Evolutionary conservation across 2,888 invertebrate species (phyloP).

Genomic region (Papilio demoleus): DNA sequence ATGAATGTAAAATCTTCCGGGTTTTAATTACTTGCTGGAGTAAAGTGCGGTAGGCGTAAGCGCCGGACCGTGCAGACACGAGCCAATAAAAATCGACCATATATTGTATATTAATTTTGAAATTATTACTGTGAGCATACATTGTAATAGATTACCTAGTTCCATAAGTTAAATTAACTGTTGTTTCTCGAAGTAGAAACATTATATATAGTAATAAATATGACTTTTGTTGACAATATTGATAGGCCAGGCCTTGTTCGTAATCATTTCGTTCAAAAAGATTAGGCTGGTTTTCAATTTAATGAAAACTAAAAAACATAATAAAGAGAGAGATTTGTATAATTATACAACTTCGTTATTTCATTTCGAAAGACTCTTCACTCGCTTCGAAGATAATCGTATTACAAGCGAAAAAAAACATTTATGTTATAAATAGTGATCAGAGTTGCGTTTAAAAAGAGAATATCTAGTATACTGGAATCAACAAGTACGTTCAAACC

Average conservation of each 20-base stretch:
- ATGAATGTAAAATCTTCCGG: constrained; percentile 77
- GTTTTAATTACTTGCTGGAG: constrained; percentile 63
- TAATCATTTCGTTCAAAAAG: too few species aligned
- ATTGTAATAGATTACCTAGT: neutral
- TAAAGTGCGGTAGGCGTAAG: constrained; percentile 40
- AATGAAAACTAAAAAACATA: too few species aligned
- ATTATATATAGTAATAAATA: too few species aligned
- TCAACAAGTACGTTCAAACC: neutral
- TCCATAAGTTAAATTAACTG: neutral
- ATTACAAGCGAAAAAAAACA: neutral
- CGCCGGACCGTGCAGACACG: constrained; percentile 59
- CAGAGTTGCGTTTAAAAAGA: neutral
- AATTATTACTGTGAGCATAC: constrained; percentile 41
- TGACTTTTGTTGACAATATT: too few species aligned
- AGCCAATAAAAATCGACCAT: constrained; percentile 53
- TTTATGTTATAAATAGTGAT: neutral
- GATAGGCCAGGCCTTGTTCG: too few species aligned
- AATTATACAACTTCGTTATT: neutral
- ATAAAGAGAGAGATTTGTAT: too few species aligned
- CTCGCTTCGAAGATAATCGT: neutral
- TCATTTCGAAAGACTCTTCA: neutral
- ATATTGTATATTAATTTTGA: constrained; percentile 48
- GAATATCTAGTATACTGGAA: neutral
- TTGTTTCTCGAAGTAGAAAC: too few species aligned
- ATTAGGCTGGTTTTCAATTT: too few species aligned